Evolutionary conservation across 2,797 vertebrate species (phyloP).

Genomic region (Nyctalus aviator): DNA sequence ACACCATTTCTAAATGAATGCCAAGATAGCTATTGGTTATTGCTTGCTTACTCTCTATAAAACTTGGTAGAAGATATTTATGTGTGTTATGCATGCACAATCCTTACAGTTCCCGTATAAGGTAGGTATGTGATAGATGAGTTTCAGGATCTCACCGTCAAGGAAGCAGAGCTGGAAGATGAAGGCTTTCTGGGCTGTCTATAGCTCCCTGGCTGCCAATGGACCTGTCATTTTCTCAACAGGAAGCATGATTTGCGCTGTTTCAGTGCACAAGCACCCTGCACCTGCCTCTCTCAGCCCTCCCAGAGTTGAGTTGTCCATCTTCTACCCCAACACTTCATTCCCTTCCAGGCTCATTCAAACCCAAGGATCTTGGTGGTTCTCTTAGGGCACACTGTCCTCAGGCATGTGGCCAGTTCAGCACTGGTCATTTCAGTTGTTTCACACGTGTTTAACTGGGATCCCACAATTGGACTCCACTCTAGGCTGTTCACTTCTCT

Average conservation of each 20-base stretch:
- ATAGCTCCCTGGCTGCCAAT: too few relatives aligned
- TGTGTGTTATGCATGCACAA: not conserved
- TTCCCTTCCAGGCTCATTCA: not conserved
- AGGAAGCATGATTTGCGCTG: not conserved
- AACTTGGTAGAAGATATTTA: not conserved
- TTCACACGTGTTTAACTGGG: not conserved
- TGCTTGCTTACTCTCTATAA: not conserved
- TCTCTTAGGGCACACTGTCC: not conserved
- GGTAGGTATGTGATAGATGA: not conserved
- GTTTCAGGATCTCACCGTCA: not conserved
- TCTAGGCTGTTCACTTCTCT: not conserved
- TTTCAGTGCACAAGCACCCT: accelerated
- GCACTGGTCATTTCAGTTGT: not conserved
- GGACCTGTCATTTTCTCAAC: not conserved
- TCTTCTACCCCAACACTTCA: too few relatives aligned
- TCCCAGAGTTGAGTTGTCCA: accelerated
- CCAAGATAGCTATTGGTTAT: not conserved
- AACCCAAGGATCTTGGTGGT: not conserved
- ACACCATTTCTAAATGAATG: not conserved
- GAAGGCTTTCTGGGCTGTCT: not conserved
- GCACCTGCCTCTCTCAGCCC: not conserved
- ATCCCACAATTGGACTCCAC: not conserved
- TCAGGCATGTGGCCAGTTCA: not conserved
- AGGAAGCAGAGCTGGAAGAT: not conserved
- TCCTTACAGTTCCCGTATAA: not conserved